phyloP scores from a whole-genome alignment of 1,140 invertebrate species.

The Chymomyza costata region DNA sequence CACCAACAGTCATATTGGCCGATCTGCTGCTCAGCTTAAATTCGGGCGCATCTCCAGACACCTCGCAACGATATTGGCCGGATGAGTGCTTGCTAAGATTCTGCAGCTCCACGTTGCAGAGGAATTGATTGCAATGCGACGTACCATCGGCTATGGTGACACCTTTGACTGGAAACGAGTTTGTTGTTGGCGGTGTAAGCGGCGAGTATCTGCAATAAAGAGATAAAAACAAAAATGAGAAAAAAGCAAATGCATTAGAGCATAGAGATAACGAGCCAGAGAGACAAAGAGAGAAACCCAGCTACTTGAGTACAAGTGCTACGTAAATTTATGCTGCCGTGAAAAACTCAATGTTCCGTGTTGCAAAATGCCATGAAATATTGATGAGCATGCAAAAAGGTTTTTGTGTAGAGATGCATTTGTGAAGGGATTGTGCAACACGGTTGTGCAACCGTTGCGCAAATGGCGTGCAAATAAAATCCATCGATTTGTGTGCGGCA shows the following conservation, averaged over 20 bases:
- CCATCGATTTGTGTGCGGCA: constrained; percentile 39
- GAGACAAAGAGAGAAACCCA: constrained; percentile 1
- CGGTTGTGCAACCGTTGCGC: constrained; percentile 24
- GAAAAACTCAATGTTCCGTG: neutral
- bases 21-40: constrained; percentile 79
- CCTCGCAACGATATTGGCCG: constrained; percentile 80
- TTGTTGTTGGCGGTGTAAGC: constrained; percentile 71
- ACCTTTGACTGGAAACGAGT: constrained; percentile 77
- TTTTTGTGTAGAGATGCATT: constrained; percentile 36
- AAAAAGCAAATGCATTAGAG: constrained; percentile 3
- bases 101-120: constrained; percentile 78
- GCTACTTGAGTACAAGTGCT: constrained; percentile 47
- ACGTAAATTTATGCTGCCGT: constrained; percentile 36
- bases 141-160: constrained; percentile 86
- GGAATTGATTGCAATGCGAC: constrained; percentile 78
- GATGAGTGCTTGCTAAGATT: constrained; percentile 76
- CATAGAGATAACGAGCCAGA: neutral
- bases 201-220: constrained; percentile 71
- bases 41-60: constrained; percentile 81
- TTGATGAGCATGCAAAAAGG: constrained; percentile 66
- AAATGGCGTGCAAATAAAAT: constrained; percentile 44
- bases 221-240: constrained; percentile 6
- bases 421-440: constrained; percentile 6
- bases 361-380: constrained; percentile 52
- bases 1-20: constrained; percentile 80